phyloP scores from a whole-genome alignment of 2,113 vertebrate species.

The Forbesichthys papilliferus region DNA sequence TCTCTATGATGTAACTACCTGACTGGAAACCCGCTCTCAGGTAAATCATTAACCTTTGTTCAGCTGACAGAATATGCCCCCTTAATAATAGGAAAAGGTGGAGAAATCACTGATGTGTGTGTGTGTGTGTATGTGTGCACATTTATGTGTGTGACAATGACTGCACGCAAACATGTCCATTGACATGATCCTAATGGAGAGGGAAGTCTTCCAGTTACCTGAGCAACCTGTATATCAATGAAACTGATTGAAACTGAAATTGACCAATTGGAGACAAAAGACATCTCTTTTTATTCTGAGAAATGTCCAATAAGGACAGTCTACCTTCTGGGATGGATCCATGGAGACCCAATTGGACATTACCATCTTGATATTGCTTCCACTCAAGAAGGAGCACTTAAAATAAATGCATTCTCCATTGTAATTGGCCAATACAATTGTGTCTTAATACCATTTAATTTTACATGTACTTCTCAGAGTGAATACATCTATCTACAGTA shows the following conservation, averaged over 20 bases:
- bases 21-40: slow-evolving; percentile 21
- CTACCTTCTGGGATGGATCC: neutral
- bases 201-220: slow-evolving; percentile 45
- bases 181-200: slow-evolving; percentile 48
- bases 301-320: neutral
- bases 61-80: slow-evolving; percentile 61
- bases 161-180: slow-evolving; percentile 1
- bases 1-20: neutral
- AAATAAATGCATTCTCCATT: neutral
- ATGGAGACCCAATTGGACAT: neutral
- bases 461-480: neutral
- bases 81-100: slow-evolving; percentile 62
- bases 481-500: neutral
- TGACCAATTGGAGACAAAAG: slow-evolving; percentile 47
- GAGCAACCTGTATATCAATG: slow-evolving; percentile 50
- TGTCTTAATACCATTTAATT: neutral
- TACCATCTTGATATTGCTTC: neutral
- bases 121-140: slow-evolving; percentile 10
- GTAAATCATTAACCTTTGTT: slow-evolving; percentile 80
- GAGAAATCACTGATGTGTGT: slow-evolving; percentile 25
- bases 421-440: neutral
- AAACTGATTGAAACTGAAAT: neutral
- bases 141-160: slow-evolving; percentile 20
- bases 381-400: neutral
- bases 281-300: slow-evolving; percentile 11